phyloP scores from a whole-genome alignment of 2,888 invertebrate genomes.

The Barypeithes pellucidus region DNA sequence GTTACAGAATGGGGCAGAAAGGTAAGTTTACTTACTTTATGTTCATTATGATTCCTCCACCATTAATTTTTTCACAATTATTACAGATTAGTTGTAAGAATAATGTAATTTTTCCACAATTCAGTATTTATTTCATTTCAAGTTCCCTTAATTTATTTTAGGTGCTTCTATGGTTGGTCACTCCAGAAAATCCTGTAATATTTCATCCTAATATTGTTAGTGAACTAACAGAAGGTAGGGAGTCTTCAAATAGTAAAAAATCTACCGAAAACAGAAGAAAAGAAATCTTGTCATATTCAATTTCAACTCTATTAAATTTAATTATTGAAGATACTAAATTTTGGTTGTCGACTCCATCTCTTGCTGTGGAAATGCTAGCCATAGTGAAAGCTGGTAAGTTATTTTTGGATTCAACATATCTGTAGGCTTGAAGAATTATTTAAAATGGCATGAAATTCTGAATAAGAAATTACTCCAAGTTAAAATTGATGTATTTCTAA shows the following conservation, averaged over 20 bases:
- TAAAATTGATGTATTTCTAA: too few relatives aligned
- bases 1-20: slow-evolving; percentile 87
- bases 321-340: slow-evolving; percentile 74
- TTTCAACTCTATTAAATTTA: slow-evolving; percentile 61
- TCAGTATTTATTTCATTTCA: not conserved
- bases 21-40: slow-evolving; percentile 70
- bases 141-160: slow-evolving; percentile 59
- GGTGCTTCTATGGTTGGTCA: slow-evolving; percentile 88
- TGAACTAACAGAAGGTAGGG: slow-evolving; percentile 83
- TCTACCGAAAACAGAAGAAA: slow-evolving; percentile 77
- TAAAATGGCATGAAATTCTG: too few relatives aligned
- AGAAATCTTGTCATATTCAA: slow-evolving; percentile 77
- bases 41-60: too few relatives aligned
- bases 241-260: slow-evolving; percentile 83
- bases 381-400: slow-evolving; percentile 78
- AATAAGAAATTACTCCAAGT: too few relatives aligned
- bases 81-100: too few relatives aligned
- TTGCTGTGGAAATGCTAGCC: slow-evolving; percentile 80
- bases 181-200: slow-evolving; percentile 84
- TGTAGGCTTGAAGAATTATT: too few relatives aligned
- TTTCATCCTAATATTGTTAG: slow-evolving; percentile 88
- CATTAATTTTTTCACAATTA: too few relatives aligned
- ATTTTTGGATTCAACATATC: too few relatives aligned
- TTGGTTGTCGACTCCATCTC: slow-evolving; percentile 81
- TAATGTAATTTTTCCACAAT: not conserved